Base-by-base conservation (phyloP, 2,797 vertebrate species). In the Coranthus polyacanthus region DNA sequence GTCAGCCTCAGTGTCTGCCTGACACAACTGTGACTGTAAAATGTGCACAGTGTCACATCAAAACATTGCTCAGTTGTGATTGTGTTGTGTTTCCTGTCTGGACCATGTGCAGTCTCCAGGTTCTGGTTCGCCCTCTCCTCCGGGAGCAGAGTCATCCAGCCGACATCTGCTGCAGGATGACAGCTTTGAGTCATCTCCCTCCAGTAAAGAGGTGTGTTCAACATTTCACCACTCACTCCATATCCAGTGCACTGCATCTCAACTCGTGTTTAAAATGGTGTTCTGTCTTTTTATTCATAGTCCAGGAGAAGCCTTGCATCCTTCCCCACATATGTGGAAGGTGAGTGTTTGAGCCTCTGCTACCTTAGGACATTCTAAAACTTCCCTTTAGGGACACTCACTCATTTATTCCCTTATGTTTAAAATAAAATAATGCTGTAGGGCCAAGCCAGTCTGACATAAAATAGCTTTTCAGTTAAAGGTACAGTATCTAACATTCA, bases 281-380 rank as follows among this genome's bases (percentile, higher is more conserved):
- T 61, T 29, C 11, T 68, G 21, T 79, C 4, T 63, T 38, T 52
- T 58, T n/a, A 80, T 91, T 91, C 91, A 79, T 91, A 99, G 98
- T 94, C 96, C 84, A 95, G 94, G 83, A 98, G 94, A 94, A 97
- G 94, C 83, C 94, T 98, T 86, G 96, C 97, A 50, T 96, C 97
- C 22, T 98, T 98, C 87, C 97, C 97, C 55, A 97, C 96, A 13
- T 98, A 98, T 72, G 97, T 98, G 82, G 97, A 98, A 96, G 97
- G 97, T 99, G 93, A 97, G 96, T 85, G n/a, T 5, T 20, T n/a
- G n/a, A n/a, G 21, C 21, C 11, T 41, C 3, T 36, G n/a, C n/a
- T n/a, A n/a, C n/a, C n/a, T n/a, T n/a, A n/a, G n/a, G n/a, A n/a
- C n/a, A n/a, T n/a, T n/a, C n/a, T n/a, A n/a, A n/a, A n/a, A n/a